These are phyloP conservation scores for Cephus pulcher DNA, from an alignment of 2,888 invertebrate species.

Conservation along the genomic window DNA sequence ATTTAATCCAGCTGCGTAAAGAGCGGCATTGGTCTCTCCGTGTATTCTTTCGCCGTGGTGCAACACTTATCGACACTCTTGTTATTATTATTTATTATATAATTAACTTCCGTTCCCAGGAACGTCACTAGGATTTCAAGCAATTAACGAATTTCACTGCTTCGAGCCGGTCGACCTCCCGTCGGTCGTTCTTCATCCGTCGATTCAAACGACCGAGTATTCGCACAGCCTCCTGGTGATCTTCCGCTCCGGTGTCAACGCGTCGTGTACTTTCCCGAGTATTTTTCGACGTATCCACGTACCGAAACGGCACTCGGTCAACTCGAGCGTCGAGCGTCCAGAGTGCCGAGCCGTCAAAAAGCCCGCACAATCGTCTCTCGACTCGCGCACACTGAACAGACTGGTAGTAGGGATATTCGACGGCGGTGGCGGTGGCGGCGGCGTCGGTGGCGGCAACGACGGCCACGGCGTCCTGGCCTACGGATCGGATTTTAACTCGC, in stretches of 20 bases:
- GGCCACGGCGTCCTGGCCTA: background rate
- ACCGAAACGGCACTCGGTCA: background rate
- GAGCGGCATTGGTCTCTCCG: constrained; percentile 2
- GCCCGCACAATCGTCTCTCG: background rate
- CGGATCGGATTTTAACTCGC: constrained; percentile 26
- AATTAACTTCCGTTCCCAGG: background rate
- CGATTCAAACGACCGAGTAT: background rate
- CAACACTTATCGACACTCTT: background rate
- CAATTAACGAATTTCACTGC: background rate
- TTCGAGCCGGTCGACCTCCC: background rate
- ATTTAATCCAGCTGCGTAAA: background rate
- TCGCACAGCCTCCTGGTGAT: background rate
- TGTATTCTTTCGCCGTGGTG: background rate
- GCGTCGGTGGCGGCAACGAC: constrained; percentile 49
- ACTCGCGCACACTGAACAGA: constrained; percentile 1
- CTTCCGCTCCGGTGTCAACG: background rate
- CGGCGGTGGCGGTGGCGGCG: constrained; percentile 52
- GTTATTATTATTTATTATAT: background rate
- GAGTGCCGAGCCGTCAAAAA: background rate
- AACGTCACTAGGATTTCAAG: background rate
- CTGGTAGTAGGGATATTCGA: constrained; percentile 15
- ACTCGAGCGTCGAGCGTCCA: background rate
- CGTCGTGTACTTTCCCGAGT: background rate
- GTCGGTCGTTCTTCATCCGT: background rate
- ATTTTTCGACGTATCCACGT: background rate